Evolutionary conservation across 2,888 invertebrate species (phyloP), one percentile per base, ranked within the genome.

Genomic region (Nephrocerus scutellatus): DNA sequence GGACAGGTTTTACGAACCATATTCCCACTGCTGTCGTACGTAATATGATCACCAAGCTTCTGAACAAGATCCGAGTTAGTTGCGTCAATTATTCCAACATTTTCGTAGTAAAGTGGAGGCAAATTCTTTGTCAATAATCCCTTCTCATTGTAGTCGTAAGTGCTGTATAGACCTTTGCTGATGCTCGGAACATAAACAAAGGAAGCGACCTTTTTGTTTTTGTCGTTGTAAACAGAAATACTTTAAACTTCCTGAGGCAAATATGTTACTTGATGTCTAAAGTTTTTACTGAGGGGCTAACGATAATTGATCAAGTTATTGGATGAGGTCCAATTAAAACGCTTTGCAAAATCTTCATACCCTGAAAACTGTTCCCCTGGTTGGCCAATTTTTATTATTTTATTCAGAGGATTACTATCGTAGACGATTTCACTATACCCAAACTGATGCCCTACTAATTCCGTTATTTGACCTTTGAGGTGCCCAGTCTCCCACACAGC

Each of bases 51-150:
- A 13, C 32, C 39, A 6, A 30, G 26, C 13, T 38, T 34, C n/a
- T 19, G 8, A 36, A 9, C 5, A n/a, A 7, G 5, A 32, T 7
- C 3, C 29, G 37, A 13, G 21, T 30, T 37, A 2, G 25, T 38
- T 31, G 35, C 36, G 3, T n/a, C n/a, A 12, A 30, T 26, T 3
- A 40, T 49, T 7, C 36, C 36, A 6, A 43, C 36, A 16, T 28
- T 30, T 25, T 47, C 37, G 26, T 51, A 49, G 25, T 49, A 52
- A 2, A 42, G 10, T 28, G 53, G 52, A 6, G 53, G 52, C 3
- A 52, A 26, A 7, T 38, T 30, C 24, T 48, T 46, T 3, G 44
- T n/a, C 6, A 49, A 16, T 6, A 33, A 23, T 2, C 36, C 39
- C 8, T 49, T 24, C 1, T 25, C 28, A 22, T 51, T 35, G 18